Evolutionary conservation across 2,888 invertebrate genomes (phyloP).

Genomic region (Perizoma flavofasciatum): DNA sequence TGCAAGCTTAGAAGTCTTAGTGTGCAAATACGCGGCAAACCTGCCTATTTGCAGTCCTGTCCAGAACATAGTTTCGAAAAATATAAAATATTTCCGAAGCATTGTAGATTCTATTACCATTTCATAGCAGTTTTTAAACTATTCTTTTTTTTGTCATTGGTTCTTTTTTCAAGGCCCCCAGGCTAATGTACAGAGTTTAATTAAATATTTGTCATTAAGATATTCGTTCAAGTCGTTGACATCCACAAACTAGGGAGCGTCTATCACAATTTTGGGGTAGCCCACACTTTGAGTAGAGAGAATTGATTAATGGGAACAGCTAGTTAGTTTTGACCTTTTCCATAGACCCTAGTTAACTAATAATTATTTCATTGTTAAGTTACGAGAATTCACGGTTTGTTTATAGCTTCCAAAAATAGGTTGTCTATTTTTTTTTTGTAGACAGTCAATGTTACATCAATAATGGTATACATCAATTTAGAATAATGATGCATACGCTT

Average conservation of each 20-base stretch:
- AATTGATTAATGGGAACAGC: constrained; percentile 62
- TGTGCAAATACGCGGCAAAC: neutral
- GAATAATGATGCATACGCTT: constrained; percentile 46
- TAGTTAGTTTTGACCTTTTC: constrained; percentile 17
- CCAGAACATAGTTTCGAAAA: neutral
- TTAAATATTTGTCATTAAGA: constrained; percentile 3
- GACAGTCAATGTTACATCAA: neutral
- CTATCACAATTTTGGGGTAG: constrained; percentile 54
- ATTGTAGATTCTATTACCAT: too few relatives aligned
- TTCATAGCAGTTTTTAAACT: too few relatives aligned
- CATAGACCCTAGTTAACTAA: constrained; percentile 3
- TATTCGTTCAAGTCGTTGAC: constrained; percentile 51
- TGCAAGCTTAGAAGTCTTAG: neutral
- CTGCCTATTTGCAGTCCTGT: too few relatives aligned
- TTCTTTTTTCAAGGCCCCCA: too few relatives aligned
- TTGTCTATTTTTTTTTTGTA: neutral
- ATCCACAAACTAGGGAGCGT: constrained; percentile 47
- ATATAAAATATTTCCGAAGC: neutral
- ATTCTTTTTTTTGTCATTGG: too few relatives aligned
- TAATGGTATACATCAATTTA: constrained; percentile 22
- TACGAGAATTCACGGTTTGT: neutral
- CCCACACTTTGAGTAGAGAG: constrained; percentile 51
- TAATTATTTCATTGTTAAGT: constrained; percentile 4
- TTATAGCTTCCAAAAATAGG: too few relatives aligned
- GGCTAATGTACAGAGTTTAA: too few relatives aligned